Evolutionary conservation across 2,797 vertebrate genomes (phyloP), one percentile per base, ranked within the genome.

Genomic region (Gouania willdenowi): DNA sequence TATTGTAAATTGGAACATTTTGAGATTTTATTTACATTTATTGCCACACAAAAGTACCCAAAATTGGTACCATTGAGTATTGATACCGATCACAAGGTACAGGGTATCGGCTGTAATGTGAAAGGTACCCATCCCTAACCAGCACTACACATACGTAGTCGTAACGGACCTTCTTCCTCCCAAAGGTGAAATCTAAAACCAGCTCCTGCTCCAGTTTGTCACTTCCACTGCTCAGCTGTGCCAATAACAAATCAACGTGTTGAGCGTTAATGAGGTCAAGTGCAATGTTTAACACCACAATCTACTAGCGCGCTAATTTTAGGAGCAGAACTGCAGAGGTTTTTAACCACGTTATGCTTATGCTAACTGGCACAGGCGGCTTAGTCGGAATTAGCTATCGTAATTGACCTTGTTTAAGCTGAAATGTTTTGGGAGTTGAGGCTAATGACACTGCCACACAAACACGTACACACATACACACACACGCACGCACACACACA

Each of bases 241-340:
- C 10, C 6, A 1, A 40, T 31, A 46, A 26, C 51, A 49, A 76
- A 56, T 39, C 55, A 40, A 57, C 51, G 24, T 53, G 27, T 35
- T 20, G 31, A 38, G 54, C 80, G 66, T 64, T 76, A 82, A 86
- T 73, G 71, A 79, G 82, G 71, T 66, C 77, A 77, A 75, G 53
- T 56, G 42, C 52, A 40, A 43, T 13, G 22, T 16, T 42, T 68
- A 75, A 70, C 58, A 66, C 50, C 58, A 14, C 26, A 66, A 57
- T 63, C 50, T 43, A 44, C 42, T 26, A 11, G 8, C 14, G 58
- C 3, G 38, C 66, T 81, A 74, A 73, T 75, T 75, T 75, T 69
- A 77, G 63, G 39, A 54, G 37, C 19, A 11, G 18, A 38, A 53
- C 49, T 5, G 16, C 19, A 25, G 54, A 48, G 22, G 32, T 36